Percentiles rank a stretch among this genome's conserved stretches.
phyloP scores from a whole-genome alignment of 2,888 invertebrate species.

The Drosophila demipolita region DNA sequence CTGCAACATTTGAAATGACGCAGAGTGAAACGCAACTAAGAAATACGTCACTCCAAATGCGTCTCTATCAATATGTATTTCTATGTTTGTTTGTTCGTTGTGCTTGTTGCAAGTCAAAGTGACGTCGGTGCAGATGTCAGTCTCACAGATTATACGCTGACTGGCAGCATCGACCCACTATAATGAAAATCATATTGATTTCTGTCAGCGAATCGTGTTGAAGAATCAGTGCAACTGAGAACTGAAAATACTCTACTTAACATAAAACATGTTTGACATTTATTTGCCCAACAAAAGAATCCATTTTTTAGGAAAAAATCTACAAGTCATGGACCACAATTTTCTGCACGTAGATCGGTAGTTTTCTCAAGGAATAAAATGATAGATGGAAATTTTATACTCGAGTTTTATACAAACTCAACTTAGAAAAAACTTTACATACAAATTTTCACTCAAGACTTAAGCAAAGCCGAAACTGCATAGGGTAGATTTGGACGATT shows the following conservation, averaged over 20 bases:
- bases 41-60: slow-evolving; percentile 2
- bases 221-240: not conserved
- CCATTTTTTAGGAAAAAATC: not conserved
- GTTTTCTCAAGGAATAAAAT: not conserved
- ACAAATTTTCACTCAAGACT: not conserved
- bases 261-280: not conserved
- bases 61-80: not conserved
- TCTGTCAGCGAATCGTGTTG: slow-evolving; percentile 8
- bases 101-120: slow-evolving; percentile 16
- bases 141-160: slow-evolving; percentile 21
- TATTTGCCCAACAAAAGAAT: not conserved
- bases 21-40: not conserved
- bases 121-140: slow-evolving; percentile 53
- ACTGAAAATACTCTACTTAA: not conserved
- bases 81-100: not conserved
- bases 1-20: not conserved
- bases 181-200: slow-evolving; percentile 17
- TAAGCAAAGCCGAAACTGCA: not conserved
- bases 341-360: too few species aligned
- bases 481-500: slow-evolving; percentile 26
- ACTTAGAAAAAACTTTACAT: not conserved
- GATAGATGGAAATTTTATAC: not conserved
- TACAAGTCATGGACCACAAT: not conserved
- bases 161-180: slow-evolving; percentile 2
- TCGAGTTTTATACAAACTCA: not conserved